Base-by-base conservation (phyloP, 2,113 vertebrate species). In the Ophthalmolycus amberensis region DNA sequence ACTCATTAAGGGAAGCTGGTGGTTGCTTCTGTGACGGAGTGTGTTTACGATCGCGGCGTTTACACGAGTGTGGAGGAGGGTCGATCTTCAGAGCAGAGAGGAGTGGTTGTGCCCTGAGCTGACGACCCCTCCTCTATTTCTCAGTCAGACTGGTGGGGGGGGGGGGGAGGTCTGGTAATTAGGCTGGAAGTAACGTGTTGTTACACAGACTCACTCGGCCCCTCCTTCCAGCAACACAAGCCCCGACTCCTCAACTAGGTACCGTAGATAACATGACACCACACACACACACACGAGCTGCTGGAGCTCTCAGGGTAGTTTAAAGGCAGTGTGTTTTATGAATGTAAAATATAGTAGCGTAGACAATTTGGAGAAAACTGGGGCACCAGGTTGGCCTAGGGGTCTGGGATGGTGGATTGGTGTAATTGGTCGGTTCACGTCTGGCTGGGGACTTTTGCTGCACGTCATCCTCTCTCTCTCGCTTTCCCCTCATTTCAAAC, bases 181-280 rank as follows among this genome's bases (percentile, higher is more conserved):
- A 94, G 94, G 81, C 90, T 94, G 92, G 93, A 95, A 96, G 90
- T 95, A 95, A 96, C 78, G 52, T 58, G 88, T 37, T 72, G 83
- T 79, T 88, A 87, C 79, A 59, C 58, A 32, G 58, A 60, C 58
- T 32, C 58, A 46, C 70, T 40, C 67, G 60, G 52, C 16, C 4
- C 50, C 42, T 80, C 64, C 67, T 81, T 72, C 76, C 76, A 40
- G 18, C 85, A 66, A 66, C 12, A 68, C 71, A 54, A 77, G 52
- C 75, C 77, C 73, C 58, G 48, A 73, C 66, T 68, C 70, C 38
- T 56, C 38, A 69, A 8, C 34, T 82, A 38, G 46, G 46, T 64
- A 71, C 4, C 1, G 25, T 22, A 50, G 12, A 74, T 44, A 71
- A 71, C 54, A 20, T 56, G n/a, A 56, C 37, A 34, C 75, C 37